Evolutionary conservation across 1,140 invertebrate genomes (phyloP), one percentile per base, ranked within the genome.

Genomic region (Dreissena rostriformis): DNA sequence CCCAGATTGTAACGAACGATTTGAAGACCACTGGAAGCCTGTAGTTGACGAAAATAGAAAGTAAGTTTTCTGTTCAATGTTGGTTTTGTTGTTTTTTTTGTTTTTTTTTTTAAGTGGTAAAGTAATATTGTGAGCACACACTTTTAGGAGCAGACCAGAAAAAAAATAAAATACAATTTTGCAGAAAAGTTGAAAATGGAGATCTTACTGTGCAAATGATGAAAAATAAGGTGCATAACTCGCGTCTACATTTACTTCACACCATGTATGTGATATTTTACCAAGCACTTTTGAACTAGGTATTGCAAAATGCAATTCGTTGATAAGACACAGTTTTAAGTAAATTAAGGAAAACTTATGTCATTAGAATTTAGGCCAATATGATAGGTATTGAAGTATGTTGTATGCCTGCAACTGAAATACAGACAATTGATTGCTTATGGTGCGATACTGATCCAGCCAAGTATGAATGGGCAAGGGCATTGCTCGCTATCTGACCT

Each of bases 11-110:
- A 39, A 70, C 19, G 66, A 70, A 24, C 11, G 52, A 19, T 51
- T 76, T 63, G 28, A 17, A 22, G 28, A 39, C 17, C n/a, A 76
- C 61, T 76, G 74, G 74, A 4, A 63, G 6, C 74, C 74, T 63
- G 10, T 39, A n/a, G 49, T 51, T 78, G 17, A 61, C 17, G 57
- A 61, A 61, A 61, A 24, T 78, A 29, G 22, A 67, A 24, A 26
- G 15, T 14, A 12, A 66, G 5, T 77, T 52, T 77, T 24, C 53
- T 14, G 4, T 49, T 5, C n/a, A 39, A 51, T 39, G 12, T 39
- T 24, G 39, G 11, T 17, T 15, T 12, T 17, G 11, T 24, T 68
- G 15, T 68, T 6, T 68, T 68, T 39, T 26, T n/a, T 15, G 24
- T 5, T 24, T 5, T 7, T n/a, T 15, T 6, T 5, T 24, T 5